Conservation (phyloP, 2,113 vertebrate species). For the Bos taurus region DNA sequence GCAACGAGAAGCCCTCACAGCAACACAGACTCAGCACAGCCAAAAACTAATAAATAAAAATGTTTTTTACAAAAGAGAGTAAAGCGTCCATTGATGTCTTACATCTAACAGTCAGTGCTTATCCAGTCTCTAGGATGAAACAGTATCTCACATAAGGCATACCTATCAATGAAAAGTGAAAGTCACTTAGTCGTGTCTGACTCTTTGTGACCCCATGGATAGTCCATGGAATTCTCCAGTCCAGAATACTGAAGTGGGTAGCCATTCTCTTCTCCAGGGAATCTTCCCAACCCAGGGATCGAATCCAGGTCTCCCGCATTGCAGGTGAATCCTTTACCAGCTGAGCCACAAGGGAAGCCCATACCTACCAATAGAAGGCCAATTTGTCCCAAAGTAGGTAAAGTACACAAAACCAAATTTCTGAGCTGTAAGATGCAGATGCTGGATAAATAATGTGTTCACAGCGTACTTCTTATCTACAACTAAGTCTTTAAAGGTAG, state of each 20-base stretch:
- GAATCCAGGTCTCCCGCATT: not conserved
- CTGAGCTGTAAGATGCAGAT: conserved; percentile 54
- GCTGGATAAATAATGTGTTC: conserved; percentile 48
- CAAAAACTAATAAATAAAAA: not conserved
- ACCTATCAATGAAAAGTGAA: conserved; percentile 15
- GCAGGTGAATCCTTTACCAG: not conserved
- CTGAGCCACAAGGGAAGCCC: not conserved
- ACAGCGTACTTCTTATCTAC: conserved; percentile 27
- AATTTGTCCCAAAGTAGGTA: conserved; percentile 56
- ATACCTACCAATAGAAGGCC: conserved; percentile 44
- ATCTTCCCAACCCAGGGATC: not conserved
- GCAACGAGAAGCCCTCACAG: not conserved
- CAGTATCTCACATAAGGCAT: conserved; percentile 50
- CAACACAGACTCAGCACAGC: not conserved
- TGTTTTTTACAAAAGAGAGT: not conserved
- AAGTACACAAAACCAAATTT: conserved; percentile 65
- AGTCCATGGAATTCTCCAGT: not conserved
- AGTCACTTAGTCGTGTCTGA: not conserved
- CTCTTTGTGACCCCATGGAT: not conserved
- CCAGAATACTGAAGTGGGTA: not conserved
- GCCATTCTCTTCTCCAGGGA: not conserved
- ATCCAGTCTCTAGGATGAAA: conserved; percentile 67
- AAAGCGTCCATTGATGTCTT: conserved; percentile 29
- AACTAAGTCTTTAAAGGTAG: conserved; percentile 23
- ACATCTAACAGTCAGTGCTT: conserved; percentile 49